Evolutionary conservation across 2,113 vertebrate genomes (phyloP).

Genomic region (Nymphicus hollandicus): DNA sequence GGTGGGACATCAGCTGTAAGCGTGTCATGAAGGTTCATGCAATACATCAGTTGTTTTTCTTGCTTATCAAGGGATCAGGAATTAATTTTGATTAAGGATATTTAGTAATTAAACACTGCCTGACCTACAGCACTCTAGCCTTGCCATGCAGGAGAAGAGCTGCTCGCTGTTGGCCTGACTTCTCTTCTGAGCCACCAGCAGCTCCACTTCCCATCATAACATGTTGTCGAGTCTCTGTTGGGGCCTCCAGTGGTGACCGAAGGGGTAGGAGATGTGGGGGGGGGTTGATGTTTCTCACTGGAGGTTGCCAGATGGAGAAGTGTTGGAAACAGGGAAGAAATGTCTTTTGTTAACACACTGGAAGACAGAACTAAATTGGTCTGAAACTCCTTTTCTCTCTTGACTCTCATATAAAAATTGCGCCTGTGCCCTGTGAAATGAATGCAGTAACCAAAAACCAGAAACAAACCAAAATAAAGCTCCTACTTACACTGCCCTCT

Average conservation of each 20-base stretch:
- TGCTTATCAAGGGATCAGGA: not conserved
- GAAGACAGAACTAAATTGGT: not conserved
- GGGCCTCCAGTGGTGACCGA: not conserved
- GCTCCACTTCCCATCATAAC: not conserved
- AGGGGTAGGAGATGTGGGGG: not conserved
- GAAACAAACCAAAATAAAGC: not conserved
- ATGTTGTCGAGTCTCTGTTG: not conserved
- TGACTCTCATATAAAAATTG: not conserved
- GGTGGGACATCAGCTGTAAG: not conserved
- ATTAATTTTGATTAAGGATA: conserved; percentile 29
- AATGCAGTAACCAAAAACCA: not conserved
- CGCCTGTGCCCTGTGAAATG: not conserved
- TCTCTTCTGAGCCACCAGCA: not conserved
- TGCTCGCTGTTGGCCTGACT: not conserved
- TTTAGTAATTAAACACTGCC: conserved; percentile 22
- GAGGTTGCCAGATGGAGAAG: not conserved
- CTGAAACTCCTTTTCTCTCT: not conserved
- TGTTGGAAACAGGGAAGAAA: not conserved
- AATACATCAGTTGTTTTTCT: not conserved
- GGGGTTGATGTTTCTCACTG: not conserved
- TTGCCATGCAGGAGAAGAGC: not conserved
- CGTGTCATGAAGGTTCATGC: not conserved
- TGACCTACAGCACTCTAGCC: not conserved
- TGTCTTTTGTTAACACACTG: not conserved
- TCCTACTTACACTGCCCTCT: not conserved